Evolutionary conservation across 2,113 vertebrate genomes (phyloP), one percentile per base, ranked within the genome.

Genomic region (Heterocephalus glaber): DNA sequence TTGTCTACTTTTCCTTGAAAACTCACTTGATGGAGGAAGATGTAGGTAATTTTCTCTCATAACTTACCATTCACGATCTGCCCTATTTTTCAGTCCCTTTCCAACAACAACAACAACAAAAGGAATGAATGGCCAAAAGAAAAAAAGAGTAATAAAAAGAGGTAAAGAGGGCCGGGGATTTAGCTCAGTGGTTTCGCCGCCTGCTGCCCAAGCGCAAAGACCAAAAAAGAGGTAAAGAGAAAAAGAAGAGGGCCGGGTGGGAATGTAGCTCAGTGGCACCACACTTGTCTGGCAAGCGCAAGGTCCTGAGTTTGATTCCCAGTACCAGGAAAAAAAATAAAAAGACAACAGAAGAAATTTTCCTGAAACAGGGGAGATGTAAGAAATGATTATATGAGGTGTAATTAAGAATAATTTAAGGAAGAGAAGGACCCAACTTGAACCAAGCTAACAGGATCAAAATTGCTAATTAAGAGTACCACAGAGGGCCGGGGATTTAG

Each of bases 1-100:
- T 85, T 79, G 38, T 38, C 90, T 86, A 80, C 60, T 92, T 79
- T 89, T 83, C 82, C 83, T 92, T 90, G 91, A 91, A 95, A 93
- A 93, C 2, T 84, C 68, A 96, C 17, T 86, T 72, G 13, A 4
- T 63, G 2, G 8, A 63, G 17, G n/a, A 86, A n/a, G 30, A 65
- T 17, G 70, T 0, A 47, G 52, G 86, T 10, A 58, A 54, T 87
- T 95, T 95, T 83, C 61, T 92, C 79, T 82, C n/a, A 83, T 3
- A 76, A 80, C 30, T 76, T 86, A 85, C 44, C 65, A 66, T 33
- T 95, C 35, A 80, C 86, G 58, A 84, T 92, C 28, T 91, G 38
- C 16, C 84, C 70, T 90, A 8, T 38, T 95, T 92, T 81, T 90
- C 7, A 19, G 74, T 41, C 92, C 20, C 30, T 30, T 33, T 7